These are phyloP conservation scores for Myotis findleyi DNA, from an alignment of 2,797 vertebrate genomes.

Conservation along the genomic window DNA sequence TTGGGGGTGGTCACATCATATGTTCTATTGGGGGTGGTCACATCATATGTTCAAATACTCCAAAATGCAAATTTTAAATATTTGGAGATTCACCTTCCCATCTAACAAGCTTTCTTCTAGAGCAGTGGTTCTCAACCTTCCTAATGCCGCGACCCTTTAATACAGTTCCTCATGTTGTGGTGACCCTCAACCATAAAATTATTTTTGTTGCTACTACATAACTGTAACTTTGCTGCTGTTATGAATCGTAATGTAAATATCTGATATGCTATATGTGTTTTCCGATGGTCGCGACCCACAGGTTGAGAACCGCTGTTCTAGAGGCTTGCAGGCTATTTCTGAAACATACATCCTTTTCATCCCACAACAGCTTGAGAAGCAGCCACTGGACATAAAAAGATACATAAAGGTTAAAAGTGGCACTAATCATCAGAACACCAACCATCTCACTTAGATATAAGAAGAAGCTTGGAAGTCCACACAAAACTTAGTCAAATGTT, in stretches of 20 bases:
- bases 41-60: conserved; percentile 31
- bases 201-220: no score
- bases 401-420: background rate
- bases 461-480: background rate
- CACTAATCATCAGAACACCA: background rate
- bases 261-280: no score
- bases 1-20: background rate
- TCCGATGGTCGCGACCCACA: no score
- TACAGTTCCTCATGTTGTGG: no score
- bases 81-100: background rate
- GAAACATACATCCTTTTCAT: background rate
- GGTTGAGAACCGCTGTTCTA: no score
- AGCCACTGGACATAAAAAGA: background rate
- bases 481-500: background rate
- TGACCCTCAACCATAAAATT: no score
- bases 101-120: conserved; percentile 7
- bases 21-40: background rate
- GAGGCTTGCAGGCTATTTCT: background rate
- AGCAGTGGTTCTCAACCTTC: background rate
- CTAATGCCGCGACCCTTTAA: no score
- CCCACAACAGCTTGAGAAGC: background rate
- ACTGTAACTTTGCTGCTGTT: no score
- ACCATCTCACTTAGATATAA: background rate
- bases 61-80: conserved; percentile 41
- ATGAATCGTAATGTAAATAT: no score